Conservation (phyloP, 2,797 vertebrate species). For the Rhinophrynus dorsalis region DNA sequence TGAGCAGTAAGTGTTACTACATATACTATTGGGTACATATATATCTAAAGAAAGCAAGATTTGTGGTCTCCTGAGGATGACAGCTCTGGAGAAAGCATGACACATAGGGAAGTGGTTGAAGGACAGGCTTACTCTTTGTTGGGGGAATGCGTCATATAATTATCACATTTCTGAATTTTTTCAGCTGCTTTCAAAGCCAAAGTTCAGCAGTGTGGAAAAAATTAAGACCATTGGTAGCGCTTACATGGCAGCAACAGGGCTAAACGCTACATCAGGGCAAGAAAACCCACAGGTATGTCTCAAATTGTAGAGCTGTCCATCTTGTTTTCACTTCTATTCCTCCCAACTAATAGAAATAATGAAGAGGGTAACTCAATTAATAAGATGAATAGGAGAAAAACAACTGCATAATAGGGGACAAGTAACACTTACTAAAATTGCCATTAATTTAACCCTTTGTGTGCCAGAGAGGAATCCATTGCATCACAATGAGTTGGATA, state of each 20-base stretch:
- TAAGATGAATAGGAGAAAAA: no score
- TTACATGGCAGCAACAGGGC: conserved; percentile 87
- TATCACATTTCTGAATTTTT: background rate
- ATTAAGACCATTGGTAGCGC: conserved; percentile 91
- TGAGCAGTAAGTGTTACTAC: conserved; percentile 46
- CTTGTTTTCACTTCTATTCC: background rate
- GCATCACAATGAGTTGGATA: no score
- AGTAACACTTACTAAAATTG: no score
- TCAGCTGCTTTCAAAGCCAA: conserved; percentile 84
- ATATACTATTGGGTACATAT: background rate
- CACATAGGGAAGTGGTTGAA: background rate
- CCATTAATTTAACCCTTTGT: no score
- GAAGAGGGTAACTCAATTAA: no score
- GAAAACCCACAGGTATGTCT: conserved; percentile 77
- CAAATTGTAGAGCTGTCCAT: background rate
- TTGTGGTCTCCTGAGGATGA: background rate
- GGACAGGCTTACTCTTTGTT: no score
- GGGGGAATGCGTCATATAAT: background rate
- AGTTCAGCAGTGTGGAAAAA: conserved; percentile 86
- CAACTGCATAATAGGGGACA: no score
- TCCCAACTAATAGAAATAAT: no score
- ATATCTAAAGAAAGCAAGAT: background rate
- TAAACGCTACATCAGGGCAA: conserved; percentile 64
- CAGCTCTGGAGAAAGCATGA: background rate
- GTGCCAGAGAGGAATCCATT: no score